phyloP scores from a whole-genome alignment of 2,797 vertebrate genomes.

The Poeciliopsis infans region DNA sequence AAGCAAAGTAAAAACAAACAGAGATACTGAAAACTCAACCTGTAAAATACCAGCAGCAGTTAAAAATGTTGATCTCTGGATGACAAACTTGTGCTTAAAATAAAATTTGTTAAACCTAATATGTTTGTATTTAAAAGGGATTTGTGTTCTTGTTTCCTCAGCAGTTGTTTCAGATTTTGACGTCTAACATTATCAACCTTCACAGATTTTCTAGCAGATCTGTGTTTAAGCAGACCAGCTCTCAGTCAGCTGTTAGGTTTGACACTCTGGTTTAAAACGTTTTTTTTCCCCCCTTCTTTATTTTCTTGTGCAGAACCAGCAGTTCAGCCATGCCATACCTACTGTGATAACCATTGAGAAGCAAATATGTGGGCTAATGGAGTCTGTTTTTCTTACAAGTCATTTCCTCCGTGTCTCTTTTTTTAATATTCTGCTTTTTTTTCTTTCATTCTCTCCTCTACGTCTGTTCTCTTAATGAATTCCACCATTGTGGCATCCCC shows the following conservation, averaged over 20 bases:
- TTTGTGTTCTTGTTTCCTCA: neutral
- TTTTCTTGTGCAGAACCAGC: slow-evolving; percentile 37
- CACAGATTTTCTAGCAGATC: neutral
- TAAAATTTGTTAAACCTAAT: neutral
- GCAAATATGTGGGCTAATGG: neutral
- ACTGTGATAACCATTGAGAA: slow-evolving; percentile 9
- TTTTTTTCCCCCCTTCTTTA: neutral
- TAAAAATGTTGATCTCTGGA: neutral
- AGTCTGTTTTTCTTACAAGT: slow-evolving; percentile 32
- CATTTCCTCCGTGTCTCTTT: slow-evolving; percentile 20
- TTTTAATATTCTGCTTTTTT: neutral
- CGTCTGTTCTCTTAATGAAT: slow-evolving; percentile 6
- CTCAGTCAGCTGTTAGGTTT: slow-evolving; percentile 11
- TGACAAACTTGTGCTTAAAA: neutral
- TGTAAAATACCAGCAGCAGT: neutral
- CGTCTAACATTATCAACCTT: slow-evolving; percentile 2
- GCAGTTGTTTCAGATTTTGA: neutral
- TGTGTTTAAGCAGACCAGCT: neutral
- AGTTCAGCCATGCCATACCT: slow-evolving; percentile 19
- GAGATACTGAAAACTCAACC: neutral
- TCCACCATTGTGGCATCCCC: neutral
- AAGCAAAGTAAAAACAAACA: neutral
- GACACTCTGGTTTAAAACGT: neutral
- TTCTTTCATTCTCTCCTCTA: neutral
- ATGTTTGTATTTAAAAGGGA: neutral